Base-by-base conservation (phyloP, 2,113 vertebrate genomes). In the Platichthys stellatus region DNA sequence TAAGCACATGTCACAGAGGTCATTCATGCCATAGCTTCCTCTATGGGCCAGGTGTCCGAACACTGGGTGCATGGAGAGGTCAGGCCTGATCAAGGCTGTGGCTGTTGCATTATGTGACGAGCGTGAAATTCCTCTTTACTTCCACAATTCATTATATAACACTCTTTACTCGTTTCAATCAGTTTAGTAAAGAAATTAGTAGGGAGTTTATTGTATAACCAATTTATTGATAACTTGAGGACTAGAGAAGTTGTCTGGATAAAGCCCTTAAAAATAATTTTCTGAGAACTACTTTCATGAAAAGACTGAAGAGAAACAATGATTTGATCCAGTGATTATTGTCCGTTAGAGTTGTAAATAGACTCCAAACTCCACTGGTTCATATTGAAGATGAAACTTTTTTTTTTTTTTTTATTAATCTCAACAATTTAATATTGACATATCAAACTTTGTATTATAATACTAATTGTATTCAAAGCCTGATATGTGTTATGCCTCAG, bases 21-120 rank as follows among this genome's bases (percentile, higher is more conserved):
- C 85, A 67, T 43, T n/a, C 53, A 23, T 67, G 68, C 66, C 69
- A 14, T 58, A 58, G 77, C 69, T 57, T 80, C 73, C 74, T 71
- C 80, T 75, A 54, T 85, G 71, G 83, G 51, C 87, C 90, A 89
- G 89, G 81, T 93, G 90, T 75, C 76, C 80, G 49, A 62, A 68
- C 69, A 69, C 45, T 60, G 80, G 85, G 90, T 81, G 84, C 87
- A 83, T 1, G 2, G 40, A 58, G 69, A 75, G 88, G 81, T 90
- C 88, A 91, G 71, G 47, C 54, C 9, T 6, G 77, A 86, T 58
- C 56, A 58, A 58, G 56, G 23, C 56, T 17, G 12, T 10, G 24
- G 24, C 56, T 58, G 12, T 26, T 23, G 23, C 23, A 7, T 17
- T 28, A 26, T 59, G 57, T 59, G 57, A 59, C 24, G 24, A 28